Evolutionary conservation across 2,888 invertebrate genomes (phyloP), one percentile per base, ranked within the genome.

Genomic region (Spodoptera picta): DNA sequence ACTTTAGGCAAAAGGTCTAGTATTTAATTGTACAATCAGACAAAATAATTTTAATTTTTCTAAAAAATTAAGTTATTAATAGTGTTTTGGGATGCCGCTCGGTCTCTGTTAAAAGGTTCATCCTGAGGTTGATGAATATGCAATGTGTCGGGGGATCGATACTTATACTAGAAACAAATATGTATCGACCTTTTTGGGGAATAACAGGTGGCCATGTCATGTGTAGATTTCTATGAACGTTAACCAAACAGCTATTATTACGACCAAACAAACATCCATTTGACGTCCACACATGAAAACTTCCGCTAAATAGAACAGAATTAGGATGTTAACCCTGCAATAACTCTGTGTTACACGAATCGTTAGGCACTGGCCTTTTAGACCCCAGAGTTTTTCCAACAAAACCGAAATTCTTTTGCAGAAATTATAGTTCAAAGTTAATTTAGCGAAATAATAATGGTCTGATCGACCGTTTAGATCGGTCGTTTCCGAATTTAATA

Each of bases 301-400:
- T 85, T 85, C 80, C 83, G 71, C 73, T 82, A 80, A 77, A 87
- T 87, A 80, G 75, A 82, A 72, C 77, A 69, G 79, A 77, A 83
- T 86, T 82, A 79, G 77, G 79, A 80, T 75, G 78, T 83, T 80
- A 80, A 77, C 77, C 82, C 73, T 58, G 54, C 76, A 71, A 82
- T 84, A 83, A 81, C 80, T 83, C 79, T 79, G 70, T 65, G 79
- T 83, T 80, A 82, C 79, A 77, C 83, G 83, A 73, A 68, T 79
- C 83, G 82, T 83, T 83, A 73, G 54, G 51, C 75, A 63, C 36
- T 60, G 60, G 76, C 62, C 74, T 68, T 50, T 65, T 71, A 67
- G 57, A 31, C 57, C 61, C 53, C 42, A 5, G 50, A 65, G 57
- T 72, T 74, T 76, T 76, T 76, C 60, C 50, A 59, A 56, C 47